Evolutionary conservation across 2,797 vertebrate species (phyloP), one percentile per base, ranked within the genome.

Genomic region (Podarcis lilfordi): DNA sequence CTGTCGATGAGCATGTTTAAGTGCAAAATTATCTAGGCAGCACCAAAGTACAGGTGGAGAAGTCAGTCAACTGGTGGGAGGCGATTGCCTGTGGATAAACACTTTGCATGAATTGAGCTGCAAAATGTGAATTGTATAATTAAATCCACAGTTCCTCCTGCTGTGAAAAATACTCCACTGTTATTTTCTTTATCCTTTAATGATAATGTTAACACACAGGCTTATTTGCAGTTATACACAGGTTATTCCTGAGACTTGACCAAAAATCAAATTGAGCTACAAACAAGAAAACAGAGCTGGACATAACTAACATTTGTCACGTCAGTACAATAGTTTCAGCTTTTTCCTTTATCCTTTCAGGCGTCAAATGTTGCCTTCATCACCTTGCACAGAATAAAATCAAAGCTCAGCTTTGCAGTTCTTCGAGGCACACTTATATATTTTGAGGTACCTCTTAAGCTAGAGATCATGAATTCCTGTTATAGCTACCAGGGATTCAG

Each of bases 401-500:
- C 94, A 27, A 94, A 92, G 92, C 93, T 93, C 87, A 92, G 27
- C 91, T 90, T 87, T 35, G 1, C 77, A 92, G 85, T 94, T 90
- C 78, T 85, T 86, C 85, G 85, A 91, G 72, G 76, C 23, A 88
- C 88, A 91, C 75, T 8, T 93, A 69, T 90, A 64, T 90, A 88
- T 93, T 95, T 95, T 76, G 83, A 92, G 72, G 23, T 91, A 69
- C 61, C 84, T 93, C 86, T 91, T 96, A 92, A 92, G 69, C 80
- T 82, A 69, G 92, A 88, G 93, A 93, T 90, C 88, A 87, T 1
- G 87, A 86, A 89, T 91, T 94, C 40, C 79, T 91, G 74, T 89
- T 93, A 93, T 92, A 94, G 90, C 86, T 93, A 89, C 72, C 88
- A 94, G 93, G 94, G 78, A 94, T 95, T 93, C 82, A 85, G 86